Evolutionary conservation across 2,113 vertebrate species (phyloP).

Genomic region (Lutjanus erythropterus): DNA sequence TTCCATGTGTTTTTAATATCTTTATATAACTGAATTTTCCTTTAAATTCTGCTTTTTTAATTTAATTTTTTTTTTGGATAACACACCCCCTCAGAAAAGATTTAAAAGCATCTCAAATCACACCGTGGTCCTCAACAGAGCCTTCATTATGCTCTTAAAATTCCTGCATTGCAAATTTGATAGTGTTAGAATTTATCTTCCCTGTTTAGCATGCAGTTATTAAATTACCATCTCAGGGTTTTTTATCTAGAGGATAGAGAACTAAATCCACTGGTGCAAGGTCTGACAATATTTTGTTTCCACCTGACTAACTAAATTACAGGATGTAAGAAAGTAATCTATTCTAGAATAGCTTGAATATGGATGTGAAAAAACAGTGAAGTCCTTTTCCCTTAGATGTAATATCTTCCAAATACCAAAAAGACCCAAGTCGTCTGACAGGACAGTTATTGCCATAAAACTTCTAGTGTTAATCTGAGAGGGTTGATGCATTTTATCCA

Average conservation of each 20-base stretch:
- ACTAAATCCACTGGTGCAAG: not conserved
- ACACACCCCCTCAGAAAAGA: no score
- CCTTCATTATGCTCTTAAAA: not conserved
- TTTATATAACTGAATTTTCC: no score
- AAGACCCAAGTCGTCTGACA: no score
- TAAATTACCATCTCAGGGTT: not conserved
- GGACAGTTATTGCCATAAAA: no score
- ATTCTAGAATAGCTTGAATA: not conserved
- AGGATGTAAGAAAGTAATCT: not conserved
- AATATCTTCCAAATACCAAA: no score
- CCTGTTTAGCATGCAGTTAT: constrained; percentile 2
- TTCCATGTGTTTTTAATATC: no score
- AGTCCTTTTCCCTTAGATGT: no score
- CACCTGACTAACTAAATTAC: not conserved
- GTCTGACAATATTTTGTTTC: not conserved
- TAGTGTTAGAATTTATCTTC: not conserved
- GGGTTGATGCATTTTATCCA: no score
- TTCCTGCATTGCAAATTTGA: not conserved
- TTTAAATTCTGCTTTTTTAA: no score
- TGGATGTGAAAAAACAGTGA: not conserved
- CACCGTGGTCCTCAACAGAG: not conserved
- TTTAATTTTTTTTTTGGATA: no score
- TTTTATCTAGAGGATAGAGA: not conserved
- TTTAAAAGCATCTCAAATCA: not conserved
- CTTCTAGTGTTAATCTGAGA: no score